Percentiles rank a stretch among this genome's conserved stretches.
phyloP scores from a whole-genome alignment of 2,888 invertebrate genomes.

The Dorcus hopei region DNA sequence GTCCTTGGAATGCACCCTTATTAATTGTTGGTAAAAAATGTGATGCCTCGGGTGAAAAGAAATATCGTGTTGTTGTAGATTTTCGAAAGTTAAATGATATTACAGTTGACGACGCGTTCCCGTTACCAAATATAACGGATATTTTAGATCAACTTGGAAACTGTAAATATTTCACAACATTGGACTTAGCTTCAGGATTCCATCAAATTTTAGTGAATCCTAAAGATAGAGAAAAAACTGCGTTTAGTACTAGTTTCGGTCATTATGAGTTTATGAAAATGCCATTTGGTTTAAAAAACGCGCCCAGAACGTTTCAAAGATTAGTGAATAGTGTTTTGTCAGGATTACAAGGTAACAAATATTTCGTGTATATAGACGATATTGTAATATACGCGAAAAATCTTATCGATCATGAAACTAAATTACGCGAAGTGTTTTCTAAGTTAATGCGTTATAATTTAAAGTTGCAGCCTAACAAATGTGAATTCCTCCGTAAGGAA shows the following conservation, averaged over 20 bases:
- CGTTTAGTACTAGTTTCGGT: slow-evolving; percentile 30
- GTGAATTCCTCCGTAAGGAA: slow-evolving; percentile 26
- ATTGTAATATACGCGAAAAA: slow-evolving; percentile 21
- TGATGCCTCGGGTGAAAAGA: no score
- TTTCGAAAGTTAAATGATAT: no score
- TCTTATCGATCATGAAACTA: slow-evolving; percentile 20
- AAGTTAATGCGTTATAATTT: slow-evolving; percentile 18
- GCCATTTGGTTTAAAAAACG: slow-evolving; percentile 33
- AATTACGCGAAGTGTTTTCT: slow-evolving; percentile 19
- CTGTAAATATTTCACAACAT: no score
- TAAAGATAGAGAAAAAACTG: slow-evolving; percentile 32
- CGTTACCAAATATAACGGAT: no score
- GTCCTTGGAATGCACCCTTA: no score
- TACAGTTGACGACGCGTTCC: no score
- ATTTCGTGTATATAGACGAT: slow-evolving; percentile 28
- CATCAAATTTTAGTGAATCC: slow-evolving; percentile 15
- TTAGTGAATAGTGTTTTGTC: slow-evolving; percentile 25
- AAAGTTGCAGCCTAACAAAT: slow-evolving; percentile 22
- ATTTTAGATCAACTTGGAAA: slow-evolving; percentile 38
- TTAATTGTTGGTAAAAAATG: slow-evolving; percentile 14
- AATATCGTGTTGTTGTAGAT: no score
- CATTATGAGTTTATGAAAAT: slow-evolving; percentile 31
- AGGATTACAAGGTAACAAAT: slow-evolving; percentile 17
- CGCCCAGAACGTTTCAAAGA: slow-evolving; percentile 29
- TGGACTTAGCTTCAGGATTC: no score